These are phyloP conservation scores for Tolmerus cingulatus DNA, from an alignment of 2,888 invertebrate species.

Conservation along the genomic window DNA sequence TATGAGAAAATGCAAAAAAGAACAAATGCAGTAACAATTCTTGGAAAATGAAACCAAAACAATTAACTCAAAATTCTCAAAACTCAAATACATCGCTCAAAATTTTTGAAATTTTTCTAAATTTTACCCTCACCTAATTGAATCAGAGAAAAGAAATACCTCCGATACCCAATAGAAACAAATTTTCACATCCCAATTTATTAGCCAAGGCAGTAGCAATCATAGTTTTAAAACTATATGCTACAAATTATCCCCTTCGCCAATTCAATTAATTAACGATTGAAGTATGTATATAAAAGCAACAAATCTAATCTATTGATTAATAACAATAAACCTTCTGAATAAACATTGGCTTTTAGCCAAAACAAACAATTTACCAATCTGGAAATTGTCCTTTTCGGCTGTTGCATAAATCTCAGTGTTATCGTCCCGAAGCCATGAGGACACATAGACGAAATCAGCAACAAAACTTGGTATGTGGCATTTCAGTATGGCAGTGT, in stretches of 20 bases:
- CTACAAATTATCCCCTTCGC: not conserved
- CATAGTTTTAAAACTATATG: not conserved
- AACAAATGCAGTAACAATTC: not conserved
- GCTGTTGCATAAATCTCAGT: constrained; percentile 67
- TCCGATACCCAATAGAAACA: not conserved
- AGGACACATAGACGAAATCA: constrained; percentile 84
- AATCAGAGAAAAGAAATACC: not conserved
- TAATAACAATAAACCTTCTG: not conserved
- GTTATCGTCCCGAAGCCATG: constrained; percentile 85
- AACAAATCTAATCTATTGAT: not conserved
- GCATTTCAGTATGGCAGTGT: constrained; percentile 91
- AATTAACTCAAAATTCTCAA: not conserved
- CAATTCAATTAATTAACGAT: not conserved
- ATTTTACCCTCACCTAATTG: not conserved
- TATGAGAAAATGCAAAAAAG: not conserved
- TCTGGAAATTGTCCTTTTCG: constrained; percentile 61
- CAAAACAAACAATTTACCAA: constrained; percentile 57
- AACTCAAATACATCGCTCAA: not conserved
- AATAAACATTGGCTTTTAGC: constrained; percentile 44
- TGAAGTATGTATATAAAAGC: not conserved
- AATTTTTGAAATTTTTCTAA: not conserved
- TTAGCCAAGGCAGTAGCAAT: not conserved
- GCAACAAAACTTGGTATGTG: constrained; percentile 93
- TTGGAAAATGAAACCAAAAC: constrained; percentile 29
- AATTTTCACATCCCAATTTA: not conserved